These are phyloP conservation scores for Dreissena rostriformis DNA, from an alignment of 1,140 invertebrate species.

Conservation along the genomic window DNA sequence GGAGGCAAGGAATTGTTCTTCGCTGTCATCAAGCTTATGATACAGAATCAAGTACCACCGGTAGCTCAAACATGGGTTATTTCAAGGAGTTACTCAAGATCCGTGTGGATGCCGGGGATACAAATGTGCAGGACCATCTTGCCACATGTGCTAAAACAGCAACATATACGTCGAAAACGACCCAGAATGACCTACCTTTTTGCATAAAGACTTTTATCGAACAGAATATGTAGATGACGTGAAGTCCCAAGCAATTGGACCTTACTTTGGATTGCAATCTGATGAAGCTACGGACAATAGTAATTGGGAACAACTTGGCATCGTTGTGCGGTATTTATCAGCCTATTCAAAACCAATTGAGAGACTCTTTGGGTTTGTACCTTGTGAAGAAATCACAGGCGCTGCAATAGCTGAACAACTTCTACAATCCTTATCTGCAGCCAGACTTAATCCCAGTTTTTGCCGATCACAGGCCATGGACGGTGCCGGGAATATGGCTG, in stretches of 20 bases:
- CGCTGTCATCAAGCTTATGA: conserved; percentile 45
- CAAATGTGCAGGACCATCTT: conserved; percentile 51
- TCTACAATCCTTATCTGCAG: conserved; percentile 33
- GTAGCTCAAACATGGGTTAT: conserved; percentile 55
- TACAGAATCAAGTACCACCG: background rate
- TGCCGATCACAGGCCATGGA: conserved; percentile 63
- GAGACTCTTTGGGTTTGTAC: conserved; percentile 53
- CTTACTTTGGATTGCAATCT: conserved; percentile 51
- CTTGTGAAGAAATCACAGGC: conserved; percentile 55
- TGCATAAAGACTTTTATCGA: conserved; percentile 56
- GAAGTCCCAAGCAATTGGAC: conserved; percentile 39
- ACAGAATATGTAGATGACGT: conserved; percentile 46
- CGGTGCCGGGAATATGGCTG: conserved; percentile 60
- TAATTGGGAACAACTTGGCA: conserved; percentile 58
- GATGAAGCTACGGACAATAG: conserved; percentile 58
- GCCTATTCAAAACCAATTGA: conserved; percentile 39
- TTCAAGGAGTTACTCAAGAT: conserved; percentile 59
- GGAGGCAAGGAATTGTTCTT: conserved; percentile 49
- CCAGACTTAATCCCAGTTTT: conserved; percentile 29
- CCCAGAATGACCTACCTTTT: conserved; percentile 53
- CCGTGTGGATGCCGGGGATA: conserved; percentile 49
- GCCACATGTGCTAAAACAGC: conserved; percentile 53
- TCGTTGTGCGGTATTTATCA: conserved; percentile 51
- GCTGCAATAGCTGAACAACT: conserved; percentile 40
- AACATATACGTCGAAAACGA: conserved; percentile 57